Conservation (phyloP, 2,113 vertebrate species). For the Halcyon senegalensis region DNA sequence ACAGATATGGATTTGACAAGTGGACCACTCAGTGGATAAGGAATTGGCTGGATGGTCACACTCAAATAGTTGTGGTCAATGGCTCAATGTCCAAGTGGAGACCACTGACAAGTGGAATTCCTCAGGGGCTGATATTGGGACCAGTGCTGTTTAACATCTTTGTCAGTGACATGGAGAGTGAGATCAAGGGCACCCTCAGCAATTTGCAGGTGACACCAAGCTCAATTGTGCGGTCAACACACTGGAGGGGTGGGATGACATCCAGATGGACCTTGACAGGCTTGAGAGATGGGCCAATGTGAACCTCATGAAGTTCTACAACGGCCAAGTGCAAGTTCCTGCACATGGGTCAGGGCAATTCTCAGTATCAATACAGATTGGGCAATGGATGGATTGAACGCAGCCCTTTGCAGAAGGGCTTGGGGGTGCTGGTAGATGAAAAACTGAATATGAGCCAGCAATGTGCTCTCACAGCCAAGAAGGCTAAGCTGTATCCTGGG, state of each 20-base stretch:
- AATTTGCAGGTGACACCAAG: neutral
- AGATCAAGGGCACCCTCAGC: neutral
- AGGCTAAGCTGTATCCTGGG: neutral
- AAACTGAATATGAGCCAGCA: neutral
- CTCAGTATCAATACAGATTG: neutral
- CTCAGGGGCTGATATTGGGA: neutral
- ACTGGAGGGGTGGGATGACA: neutral
- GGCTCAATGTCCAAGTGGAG: neutral
- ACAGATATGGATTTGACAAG: neutral
- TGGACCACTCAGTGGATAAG: neutral
- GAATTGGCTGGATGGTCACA: neutral
- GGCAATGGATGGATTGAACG: neutral
- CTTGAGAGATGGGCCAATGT: neutral
- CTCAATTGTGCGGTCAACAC: neutral
- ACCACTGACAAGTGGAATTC: neutral
- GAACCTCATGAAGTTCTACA: neutral
- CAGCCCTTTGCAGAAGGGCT: neutral
- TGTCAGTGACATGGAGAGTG: neutral
- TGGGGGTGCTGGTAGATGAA: too few species aligned
- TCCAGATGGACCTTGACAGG: neutral
- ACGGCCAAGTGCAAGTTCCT: neutral
- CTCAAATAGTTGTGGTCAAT: neutral
- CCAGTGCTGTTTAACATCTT: neutral
- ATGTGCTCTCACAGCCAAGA: neutral
- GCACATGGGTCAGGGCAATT: neutral